These are phyloP conservation scores for Apostichopus leukothele DNA, from an alignment of 53 echinoderm and acorn worm genomes.

Conservation along the genomic window DNA sequence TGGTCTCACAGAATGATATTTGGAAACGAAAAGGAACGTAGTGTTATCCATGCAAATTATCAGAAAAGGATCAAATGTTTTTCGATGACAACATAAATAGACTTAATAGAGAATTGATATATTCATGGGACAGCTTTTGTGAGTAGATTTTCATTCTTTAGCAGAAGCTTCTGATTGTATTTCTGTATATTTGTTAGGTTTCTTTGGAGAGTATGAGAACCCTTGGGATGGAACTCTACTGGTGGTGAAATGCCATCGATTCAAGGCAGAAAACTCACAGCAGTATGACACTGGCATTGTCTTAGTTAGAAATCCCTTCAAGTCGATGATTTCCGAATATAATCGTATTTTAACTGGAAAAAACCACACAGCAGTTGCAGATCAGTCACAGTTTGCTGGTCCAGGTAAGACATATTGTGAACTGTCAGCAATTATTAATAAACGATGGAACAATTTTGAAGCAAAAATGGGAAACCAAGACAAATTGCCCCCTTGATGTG, in stretches of 20 bases:
- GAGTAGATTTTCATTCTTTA: background rate
- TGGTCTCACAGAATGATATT: no score
- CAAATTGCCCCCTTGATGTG: no score
- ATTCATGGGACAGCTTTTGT: no score
- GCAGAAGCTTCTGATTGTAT: background rate
- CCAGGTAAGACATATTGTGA: background rate
- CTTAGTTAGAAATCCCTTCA: constrained; percentile 31
- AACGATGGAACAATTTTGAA: no score
- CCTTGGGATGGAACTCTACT: constrained; percentile 10
- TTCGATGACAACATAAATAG: no score
- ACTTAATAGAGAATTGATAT: no score
- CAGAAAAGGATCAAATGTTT: no score
- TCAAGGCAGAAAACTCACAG: constrained; percentile 10
- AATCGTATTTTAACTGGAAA: constrained; percentile 19
- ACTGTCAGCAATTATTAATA: no score
- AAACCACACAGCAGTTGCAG: constrained; percentile 14
- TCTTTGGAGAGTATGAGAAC: constrained; percentile 38
- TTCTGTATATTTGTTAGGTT: background rate
- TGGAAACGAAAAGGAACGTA: no score
- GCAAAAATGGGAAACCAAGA: no score
- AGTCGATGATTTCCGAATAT: constrained; percentile 41
- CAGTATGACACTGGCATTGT: constrained; percentile 28
- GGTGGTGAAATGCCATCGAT: constrained; percentile 31
- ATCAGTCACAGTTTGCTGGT: constrained; percentile 25
- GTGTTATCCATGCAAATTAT: no score